Conservation (phyloP, 2,797 vertebrate genomes). For the Corythornis leucogaster region DNA sequence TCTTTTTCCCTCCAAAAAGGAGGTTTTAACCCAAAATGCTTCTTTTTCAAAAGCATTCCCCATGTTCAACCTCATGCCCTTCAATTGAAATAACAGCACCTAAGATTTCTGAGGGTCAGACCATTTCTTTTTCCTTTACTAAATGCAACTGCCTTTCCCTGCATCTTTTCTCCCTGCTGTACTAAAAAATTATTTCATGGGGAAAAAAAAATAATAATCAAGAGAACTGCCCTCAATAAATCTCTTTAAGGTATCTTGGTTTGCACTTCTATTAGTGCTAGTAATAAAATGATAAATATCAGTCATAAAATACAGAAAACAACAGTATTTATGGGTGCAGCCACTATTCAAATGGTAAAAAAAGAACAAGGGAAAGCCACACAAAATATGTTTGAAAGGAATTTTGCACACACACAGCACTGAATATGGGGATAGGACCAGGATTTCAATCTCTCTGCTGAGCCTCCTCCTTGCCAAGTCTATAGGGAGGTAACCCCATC, state of each 20-base stretch:
- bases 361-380: not conserved
- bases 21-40: too few species aligned
- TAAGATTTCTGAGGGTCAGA: constrained; percentile 8
- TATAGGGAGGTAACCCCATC: not conserved
- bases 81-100: not conserved
- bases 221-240: not conserved
- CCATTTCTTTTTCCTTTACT: not conserved
- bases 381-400: not conserved
- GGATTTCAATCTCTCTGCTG: not conserved
- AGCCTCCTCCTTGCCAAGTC: not conserved
- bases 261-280: not conserved
- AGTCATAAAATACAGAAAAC: not conserved
- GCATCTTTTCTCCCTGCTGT: not conserved
- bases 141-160: not conserved
- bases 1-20: too few species aligned
- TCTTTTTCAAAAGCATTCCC: not conserved
- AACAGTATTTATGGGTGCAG: not conserved
- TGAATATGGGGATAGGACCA: not conserved
- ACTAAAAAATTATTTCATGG: not conserved
- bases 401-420: not conserved
- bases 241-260: not conserved
- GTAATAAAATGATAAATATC: not conserved
- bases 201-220: not conserved
- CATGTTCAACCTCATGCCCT: not conserved
- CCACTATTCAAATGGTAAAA: not conserved